Evolutionary conservation across 2,888 invertebrate genomes (phyloP).

Genomic region (Crematogaster levior): DNA sequence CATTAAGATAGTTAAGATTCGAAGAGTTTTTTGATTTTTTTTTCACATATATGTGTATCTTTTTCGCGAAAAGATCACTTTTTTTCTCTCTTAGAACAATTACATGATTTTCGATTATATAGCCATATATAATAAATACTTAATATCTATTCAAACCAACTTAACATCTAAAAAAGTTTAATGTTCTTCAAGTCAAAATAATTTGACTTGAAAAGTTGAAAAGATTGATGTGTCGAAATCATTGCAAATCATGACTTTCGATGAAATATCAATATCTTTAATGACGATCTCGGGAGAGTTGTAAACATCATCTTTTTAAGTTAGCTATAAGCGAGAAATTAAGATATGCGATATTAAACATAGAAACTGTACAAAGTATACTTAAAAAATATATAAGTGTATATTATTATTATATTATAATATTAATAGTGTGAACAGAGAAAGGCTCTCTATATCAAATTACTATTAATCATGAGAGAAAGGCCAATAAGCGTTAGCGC

Average conservation of each 20-base stretch:
- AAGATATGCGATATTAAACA: conserved; percentile 73
- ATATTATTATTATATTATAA: conserved; percentile 72
- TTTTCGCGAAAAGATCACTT: neutral
- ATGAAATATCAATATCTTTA: neutral
- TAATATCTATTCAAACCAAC: neutral
- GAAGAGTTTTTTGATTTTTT: neutral
- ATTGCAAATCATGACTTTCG: conserved; percentile 67
- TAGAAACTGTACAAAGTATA: conserved; percentile 83
- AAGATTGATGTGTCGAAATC: too few species aligned
- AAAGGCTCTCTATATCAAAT: conserved; percentile 44
- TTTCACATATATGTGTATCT: neutral
- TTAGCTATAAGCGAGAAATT: conserved; percentile 42
- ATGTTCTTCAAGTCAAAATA: neutral
- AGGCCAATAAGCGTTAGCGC: neutral
- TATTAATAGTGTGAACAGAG: conserved; percentile 58
- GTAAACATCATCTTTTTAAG: conserved; percentile 15
- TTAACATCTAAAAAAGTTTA: neutral
- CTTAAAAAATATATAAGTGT: conserved; percentile 78
- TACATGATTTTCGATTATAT: neutral
- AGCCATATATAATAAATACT: neutral
- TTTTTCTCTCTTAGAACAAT: neutral
- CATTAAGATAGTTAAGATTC: neutral
- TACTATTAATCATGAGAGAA: conserved; percentile 29
- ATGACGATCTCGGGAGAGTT: conserved; percentile 7
- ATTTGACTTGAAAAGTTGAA: neutral